Evolutionary conservation across 2,113 vertebrate genomes (phyloP).

Genomic region (Bothrops jararaca): DNA sequence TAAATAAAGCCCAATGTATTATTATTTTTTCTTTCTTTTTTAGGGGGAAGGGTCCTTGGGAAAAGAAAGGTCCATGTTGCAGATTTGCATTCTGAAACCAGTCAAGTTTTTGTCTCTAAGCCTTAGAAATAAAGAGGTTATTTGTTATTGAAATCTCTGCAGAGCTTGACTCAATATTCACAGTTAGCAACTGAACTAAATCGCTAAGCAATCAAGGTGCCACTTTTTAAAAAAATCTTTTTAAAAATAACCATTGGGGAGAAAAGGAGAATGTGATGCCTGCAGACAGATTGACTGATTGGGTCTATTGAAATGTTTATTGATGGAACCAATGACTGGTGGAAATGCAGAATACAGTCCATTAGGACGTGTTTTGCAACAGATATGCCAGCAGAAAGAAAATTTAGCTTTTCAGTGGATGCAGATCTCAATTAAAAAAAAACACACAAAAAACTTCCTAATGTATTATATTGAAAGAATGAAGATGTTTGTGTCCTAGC

Average conservation of each 20-base stretch:
- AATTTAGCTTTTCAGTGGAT: not conserved
- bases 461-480: not conserved
- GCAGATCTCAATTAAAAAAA: not conserved
- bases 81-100: not conserved
- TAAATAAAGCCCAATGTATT: not conserved
- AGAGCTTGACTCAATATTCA: not conserved
- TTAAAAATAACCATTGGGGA: not conserved
- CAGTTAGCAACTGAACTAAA: not conserved
- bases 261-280: not conserved
- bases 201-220: not conserved
- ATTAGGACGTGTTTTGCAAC: not conserved
- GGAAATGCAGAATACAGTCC: not conserved
- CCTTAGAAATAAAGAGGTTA: not conserved
- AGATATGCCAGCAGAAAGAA: not conserved
- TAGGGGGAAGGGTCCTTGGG: no score
- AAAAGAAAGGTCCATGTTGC: not conserved
- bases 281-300: not conserved
- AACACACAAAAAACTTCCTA: not conserved
- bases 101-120: not conserved
- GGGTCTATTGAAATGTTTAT: not conserved
- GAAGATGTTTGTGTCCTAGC: not conserved
- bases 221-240: not conserved
- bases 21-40: not conserved
- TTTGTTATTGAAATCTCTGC: not conserved
- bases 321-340: not conserved